A percentile compares a stretch with the other conserved stretches of the same genome.
Evolutionary conservation across 2,888 invertebrate species (phyloP).

Genomic region (Pharmacophagus antenor): DNA sequence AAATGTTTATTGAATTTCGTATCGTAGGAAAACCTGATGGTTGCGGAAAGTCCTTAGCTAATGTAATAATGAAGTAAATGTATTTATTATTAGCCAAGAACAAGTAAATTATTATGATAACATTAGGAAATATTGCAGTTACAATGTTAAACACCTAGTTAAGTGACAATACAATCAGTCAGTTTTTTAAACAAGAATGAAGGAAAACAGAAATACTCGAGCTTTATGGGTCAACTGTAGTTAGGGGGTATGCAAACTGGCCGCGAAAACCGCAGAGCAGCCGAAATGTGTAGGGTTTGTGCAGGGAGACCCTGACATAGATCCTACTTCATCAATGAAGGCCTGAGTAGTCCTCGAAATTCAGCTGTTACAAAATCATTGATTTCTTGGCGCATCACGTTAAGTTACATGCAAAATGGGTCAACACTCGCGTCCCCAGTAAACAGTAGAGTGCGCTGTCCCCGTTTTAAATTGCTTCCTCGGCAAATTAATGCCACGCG

Average conservation of each 20-base stretch:
- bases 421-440: constrained; percentile 60
- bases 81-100: constrained; percentile 9
- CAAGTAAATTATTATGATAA: constrained; percentile 15
- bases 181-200: constrained; percentile 60
- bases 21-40: constrained; percentile 11
- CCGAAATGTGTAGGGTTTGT: constrained; percentile 64
- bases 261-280: constrained; percentile 48
- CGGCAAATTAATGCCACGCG: constrained; percentile 65
- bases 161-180: constrained; percentile 40
- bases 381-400: constrained; percentile 68
- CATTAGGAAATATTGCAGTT: constrained; percentile 20
- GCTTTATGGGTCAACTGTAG: constrained; percentile 70
- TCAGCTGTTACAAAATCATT: constrained; percentile 70
- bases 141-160: constrained; percentile 10
- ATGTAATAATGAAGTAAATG: constrained; percentile 4
- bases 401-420: constrained; percentile 73
- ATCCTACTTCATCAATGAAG: constrained; percentile 73
- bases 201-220: constrained; percentile 65
- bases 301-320: constrained; percentile 78
- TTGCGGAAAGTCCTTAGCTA: constrained; percentile 16
- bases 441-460: constrained; percentile 62
- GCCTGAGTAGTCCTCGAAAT: constrained; percentile 69
- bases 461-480: constrained; percentile 71
- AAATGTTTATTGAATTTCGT: constrained; percentile 19
- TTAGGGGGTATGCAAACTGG: constrained; percentile 54